Base-by-base conservation (phyloP, 2,888 invertebrate species). In the Erebia palarica region DNA sequence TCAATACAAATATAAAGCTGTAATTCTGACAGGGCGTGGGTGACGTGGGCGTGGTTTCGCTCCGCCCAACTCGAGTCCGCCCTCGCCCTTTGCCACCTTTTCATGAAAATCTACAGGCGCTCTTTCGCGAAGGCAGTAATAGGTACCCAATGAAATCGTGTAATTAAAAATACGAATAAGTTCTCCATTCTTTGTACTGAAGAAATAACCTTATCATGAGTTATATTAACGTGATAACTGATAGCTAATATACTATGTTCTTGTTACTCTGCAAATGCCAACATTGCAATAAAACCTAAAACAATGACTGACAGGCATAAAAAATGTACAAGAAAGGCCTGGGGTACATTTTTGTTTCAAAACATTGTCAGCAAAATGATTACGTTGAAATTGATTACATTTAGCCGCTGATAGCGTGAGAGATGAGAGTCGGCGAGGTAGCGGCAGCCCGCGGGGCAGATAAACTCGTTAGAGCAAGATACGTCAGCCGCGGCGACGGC, bases 381-480 rank as follows among this genome's bases (percentile, higher is more conserved):
- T 80, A 80, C 76, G 66, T 76, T 74, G 79, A 83, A 86, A 85
- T 85, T 86, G 83, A 91, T 90, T 86, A 84, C 79, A 87, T 89
- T 90, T 86, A 84, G 83, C 78, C 78, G 76, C 73, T 86, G 87
- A 88, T 88, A 84, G 82, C 83, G 84, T 85, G 86, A 85, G 84
- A 88, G 86, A 89, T 89, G 89, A 91, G 84, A 84, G 78, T 82
- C 82, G 84, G 77, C 76, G 80, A 82, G 74, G 75, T 70, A 74
- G 84, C 81, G 80, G 84, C 84, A 88, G 87, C 91, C 92, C 91
- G 90, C 91, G 88, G 91, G 92, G 90, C 91, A 91, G 90, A 91
- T 92, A 93, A 93, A 89, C 90, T 93, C 88, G 91, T 93, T 93
- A 92, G 84, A 86, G 84, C 84, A 84, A 87, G 89, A 90, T 88